These are phyloP conservation scores for Chelon auratus DNA, from an alignment of 2,797 vertebrate genomes.

Conservation along the genomic window DNA sequence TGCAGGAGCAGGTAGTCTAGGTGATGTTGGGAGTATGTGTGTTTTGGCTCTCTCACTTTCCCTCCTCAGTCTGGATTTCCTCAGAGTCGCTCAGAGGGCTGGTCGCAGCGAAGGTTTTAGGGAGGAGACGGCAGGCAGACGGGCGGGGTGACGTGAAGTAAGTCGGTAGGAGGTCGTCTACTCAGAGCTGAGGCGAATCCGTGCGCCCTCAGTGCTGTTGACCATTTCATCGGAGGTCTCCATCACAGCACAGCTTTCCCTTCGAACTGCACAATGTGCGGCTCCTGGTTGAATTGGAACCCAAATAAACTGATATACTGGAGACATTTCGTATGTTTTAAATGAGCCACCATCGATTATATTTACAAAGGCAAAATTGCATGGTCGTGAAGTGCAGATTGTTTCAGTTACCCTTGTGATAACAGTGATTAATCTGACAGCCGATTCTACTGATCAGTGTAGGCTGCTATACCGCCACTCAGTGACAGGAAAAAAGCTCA, in stretches of 20 bases:
- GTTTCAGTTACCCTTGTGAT: neutral
- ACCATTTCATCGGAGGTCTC: conserved; percentile 47
- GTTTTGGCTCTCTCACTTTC: conserved; percentile 45
- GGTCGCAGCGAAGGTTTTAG: conserved; percentile 65
- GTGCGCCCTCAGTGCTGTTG: conserved; percentile 57
- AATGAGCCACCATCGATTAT: neutral
- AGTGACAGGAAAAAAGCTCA: conserved; percentile 12
- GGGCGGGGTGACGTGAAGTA: conserved; percentile 81
- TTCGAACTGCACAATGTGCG: conserved; percentile 12
- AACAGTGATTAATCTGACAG: conserved; percentile 16
- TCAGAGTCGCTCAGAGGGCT: conserved; percentile 64
- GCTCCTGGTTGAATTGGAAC: neutral
- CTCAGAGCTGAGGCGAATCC: conserved; percentile 61
- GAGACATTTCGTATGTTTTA: neutral
- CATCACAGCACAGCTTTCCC: conserved; percentile 24
- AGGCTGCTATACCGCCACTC: conserved; percentile 4
- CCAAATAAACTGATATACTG: neutral
- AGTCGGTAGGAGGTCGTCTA: conserved; percentile 77
- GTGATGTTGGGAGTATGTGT: conserved; percentile 66
- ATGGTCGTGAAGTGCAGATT: neutral
- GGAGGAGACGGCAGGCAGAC: conserved; percentile 82
- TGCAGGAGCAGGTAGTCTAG: conserved; percentile 77
- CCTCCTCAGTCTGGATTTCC: conserved; percentile 36
- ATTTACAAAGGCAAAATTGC: neutral
- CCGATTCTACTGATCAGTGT: neutral